Conservation (phyloP, 2,113 vertebrate genomes). For the Pardalotus punctatus region DNA sequence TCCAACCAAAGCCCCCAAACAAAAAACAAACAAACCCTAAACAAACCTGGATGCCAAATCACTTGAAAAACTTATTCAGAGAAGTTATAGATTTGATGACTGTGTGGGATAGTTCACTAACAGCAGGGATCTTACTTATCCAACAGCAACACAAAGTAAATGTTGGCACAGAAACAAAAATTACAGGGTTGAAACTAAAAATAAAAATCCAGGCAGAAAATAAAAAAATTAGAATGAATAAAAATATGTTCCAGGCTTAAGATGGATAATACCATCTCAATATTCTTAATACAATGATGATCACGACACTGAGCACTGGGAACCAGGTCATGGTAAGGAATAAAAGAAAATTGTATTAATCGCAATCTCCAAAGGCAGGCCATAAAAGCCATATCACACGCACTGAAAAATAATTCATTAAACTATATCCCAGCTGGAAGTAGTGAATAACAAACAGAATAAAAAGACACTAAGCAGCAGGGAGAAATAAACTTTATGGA, state of each 20-base stretch:
- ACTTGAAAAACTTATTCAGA: not conserved
- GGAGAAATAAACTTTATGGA: slow-evolving; percentile 78
- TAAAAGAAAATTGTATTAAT: slow-evolving; percentile 66
- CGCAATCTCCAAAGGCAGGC: slow-evolving; percentile 68
- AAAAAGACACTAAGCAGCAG: slow-evolving; percentile 70
- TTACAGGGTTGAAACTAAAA: slow-evolving; percentile 43
- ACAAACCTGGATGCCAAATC: slow-evolving; percentile 6
- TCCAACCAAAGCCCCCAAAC: not conserved
- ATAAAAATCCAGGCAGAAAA: slow-evolving; percentile 19
- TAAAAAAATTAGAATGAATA: slow-evolving; percentile 6
- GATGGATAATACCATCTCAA: not conserved
- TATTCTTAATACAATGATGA: slow-evolving; percentile 1
- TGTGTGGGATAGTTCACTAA: not conserved
- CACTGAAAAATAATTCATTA: slow-evolving; percentile 77
- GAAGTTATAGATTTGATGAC: slow-evolving; percentile 40
- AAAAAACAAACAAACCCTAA: not conserved
- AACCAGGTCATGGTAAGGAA: slow-evolving; percentile 40
- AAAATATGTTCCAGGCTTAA: not conserved
- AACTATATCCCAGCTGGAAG: slow-evolving; percentile 71
- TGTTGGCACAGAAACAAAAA: slow-evolving; percentile 41
- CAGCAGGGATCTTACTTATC: slow-evolving; percentile 34
- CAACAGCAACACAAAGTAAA: slow-evolving; percentile 59
- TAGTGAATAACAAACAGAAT: slow-evolving; percentile 67
- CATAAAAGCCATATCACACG: slow-evolving; percentile 70
- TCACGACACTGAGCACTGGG: not conserved